Percentiles rank a stretch among this genome's conserved stretches.
phyloP scores from a whole-genome alignment of 2,797 vertebrate species.

The Channa striata region DNA sequence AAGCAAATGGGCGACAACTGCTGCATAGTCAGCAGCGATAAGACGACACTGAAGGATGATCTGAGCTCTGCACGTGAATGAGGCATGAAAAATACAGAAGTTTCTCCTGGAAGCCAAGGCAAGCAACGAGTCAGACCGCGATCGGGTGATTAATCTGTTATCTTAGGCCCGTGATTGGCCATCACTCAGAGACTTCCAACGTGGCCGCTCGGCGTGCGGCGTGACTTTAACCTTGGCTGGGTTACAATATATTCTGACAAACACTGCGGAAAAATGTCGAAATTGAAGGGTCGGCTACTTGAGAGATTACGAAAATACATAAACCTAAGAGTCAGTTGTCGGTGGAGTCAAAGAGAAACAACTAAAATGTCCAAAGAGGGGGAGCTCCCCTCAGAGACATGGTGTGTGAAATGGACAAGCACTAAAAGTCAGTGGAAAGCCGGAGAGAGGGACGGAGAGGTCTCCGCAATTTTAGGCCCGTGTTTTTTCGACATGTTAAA shows the following conservation, averaged over 20 bases:
- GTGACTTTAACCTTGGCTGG: slow-evolving; percentile 64
- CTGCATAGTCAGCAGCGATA: slow-evolving; percentile 70
- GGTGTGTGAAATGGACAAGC: slow-evolving; percentile 48
- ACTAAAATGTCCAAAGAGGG: slow-evolving; percentile 42
- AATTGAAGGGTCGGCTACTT: slow-evolving; percentile 21
- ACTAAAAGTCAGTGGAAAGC: slow-evolving; percentile 22
- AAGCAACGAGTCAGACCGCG: slow-evolving; percentile 15
- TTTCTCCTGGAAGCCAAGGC: slow-evolving; percentile 54
- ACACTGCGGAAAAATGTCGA: slow-evolving; percentile 3
- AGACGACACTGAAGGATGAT: slow-evolving; percentile 65
- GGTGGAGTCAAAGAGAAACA: slow-evolving; percentile 38
- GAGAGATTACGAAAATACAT: neutral
- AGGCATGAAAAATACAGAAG: slow-evolving; percentile 51
- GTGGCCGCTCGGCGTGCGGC: slow-evolving; percentile 50
- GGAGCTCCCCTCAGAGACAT: slow-evolving; percentile 35
- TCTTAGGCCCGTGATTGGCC: slow-evolving; percentile 57
- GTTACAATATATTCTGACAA: slow-evolving; percentile 30
- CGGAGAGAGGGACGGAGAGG: neutral
- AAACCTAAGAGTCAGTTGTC: slow-evolving; percentile 20
- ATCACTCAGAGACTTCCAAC: slow-evolving; percentile 56
- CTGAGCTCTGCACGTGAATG: slow-evolving; percentile 59
- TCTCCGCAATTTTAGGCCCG: slow-evolving; percentile 24
- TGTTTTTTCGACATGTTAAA: slow-evolving; percentile 35
- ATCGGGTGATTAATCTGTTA: slow-evolving; percentile 59
- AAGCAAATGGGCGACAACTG: slow-evolving; percentile 51